phyloP scores from a whole-genome alignment of 64 coral and sea anemone species.

The Montipora efflorescens region DNA sequence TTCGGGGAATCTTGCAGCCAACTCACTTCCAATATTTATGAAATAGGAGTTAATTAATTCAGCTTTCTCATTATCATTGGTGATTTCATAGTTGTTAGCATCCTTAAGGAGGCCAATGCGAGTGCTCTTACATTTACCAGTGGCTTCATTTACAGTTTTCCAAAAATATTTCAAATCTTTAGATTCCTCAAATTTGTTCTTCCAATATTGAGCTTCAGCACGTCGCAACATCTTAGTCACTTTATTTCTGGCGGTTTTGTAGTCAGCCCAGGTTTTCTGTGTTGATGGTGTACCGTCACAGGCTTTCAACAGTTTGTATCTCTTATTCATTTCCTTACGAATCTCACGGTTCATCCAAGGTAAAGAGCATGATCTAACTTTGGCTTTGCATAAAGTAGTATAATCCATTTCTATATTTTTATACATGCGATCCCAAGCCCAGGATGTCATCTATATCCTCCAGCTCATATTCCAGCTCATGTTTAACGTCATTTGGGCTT shows the following conservation, averaged over 20 bases:
- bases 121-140: not conserved
- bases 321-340: too few species aligned
- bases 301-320: too few species aligned
- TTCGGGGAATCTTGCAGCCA: conserved; percentile 5
- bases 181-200: not conserved
- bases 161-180: not conserved
- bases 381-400: too few species aligned
- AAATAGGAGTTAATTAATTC: conserved; percentile 11
- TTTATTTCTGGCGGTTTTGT: not conserved
- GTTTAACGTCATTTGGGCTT: too few species aligned
- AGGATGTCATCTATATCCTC: too few species aligned
- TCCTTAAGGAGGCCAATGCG: not conserved
- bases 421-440: too few species aligned
- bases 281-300: too few species aligned
- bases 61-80: conserved; percentile 17
- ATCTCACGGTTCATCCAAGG: too few species aligned
- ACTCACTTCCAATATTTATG: not conserved
- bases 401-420: too few species aligned
- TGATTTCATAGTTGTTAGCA: not conserved
- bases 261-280: too few species aligned
- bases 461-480: too few species aligned
- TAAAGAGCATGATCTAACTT: too few species aligned
- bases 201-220: not conserved
- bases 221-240: not conserved
- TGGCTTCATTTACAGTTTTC: conserved; percentile 1